Evolutionary conservation across 2,888 invertebrate genomes (phyloP).

Genomic region (Bellardia bayeri): DNA sequence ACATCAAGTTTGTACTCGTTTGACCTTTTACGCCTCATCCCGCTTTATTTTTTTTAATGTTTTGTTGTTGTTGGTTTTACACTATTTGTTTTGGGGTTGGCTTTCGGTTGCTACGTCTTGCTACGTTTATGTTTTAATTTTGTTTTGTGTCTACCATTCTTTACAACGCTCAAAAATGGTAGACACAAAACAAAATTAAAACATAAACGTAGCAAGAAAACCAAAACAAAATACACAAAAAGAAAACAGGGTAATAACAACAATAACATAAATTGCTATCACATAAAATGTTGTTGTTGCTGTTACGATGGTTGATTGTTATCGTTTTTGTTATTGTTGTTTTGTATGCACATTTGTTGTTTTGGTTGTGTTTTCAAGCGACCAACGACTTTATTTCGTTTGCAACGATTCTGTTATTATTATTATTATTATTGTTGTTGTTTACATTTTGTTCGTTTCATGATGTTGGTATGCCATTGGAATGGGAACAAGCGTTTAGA

Average conservation of each 20-base stretch:
- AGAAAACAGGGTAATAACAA: slow-evolving; percentile 26
- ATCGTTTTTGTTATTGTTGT: slow-evolving; percentile 28
- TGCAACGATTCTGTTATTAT: slow-evolving; percentile 13
- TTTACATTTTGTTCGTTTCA: slow-evolving; percentile 26
- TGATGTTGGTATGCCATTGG: slow-evolving; percentile 65
- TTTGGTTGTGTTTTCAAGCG: slow-evolving; percentile 48
- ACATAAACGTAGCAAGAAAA: slow-evolving; percentile 46
- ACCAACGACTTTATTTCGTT: slow-evolving; percentile 46
- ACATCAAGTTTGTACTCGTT: slow-evolving; percentile 69
- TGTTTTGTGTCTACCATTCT: slow-evolving; percentile 65
- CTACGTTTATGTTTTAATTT: slow-evolving; percentile 56
- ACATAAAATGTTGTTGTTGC: slow-evolving; percentile 30
- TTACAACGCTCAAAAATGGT: slow-evolving; percentile 56
- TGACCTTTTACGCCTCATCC: slow-evolving; percentile 72
- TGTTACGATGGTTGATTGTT: slow-evolving; percentile 26
- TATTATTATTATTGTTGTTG: slow-evolving; percentile 29
- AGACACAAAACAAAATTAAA: slow-evolving; percentile 59
- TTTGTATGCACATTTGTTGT: not conserved
- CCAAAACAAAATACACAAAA: slow-evolving; percentile 47
- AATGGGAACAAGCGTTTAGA: slow-evolving; percentile 69
- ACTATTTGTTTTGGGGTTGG: slow-evolving; percentile 48
- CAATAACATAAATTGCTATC: slow-evolving; percentile 14
- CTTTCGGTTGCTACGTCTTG: slow-evolving; percentile 34
- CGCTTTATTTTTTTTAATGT: slow-evolving; percentile 51
- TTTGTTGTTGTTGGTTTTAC: slow-evolving; percentile 28